Conservation (phyloP, 2,888 invertebrate genomes). For the Apantesis nais region DNA sequence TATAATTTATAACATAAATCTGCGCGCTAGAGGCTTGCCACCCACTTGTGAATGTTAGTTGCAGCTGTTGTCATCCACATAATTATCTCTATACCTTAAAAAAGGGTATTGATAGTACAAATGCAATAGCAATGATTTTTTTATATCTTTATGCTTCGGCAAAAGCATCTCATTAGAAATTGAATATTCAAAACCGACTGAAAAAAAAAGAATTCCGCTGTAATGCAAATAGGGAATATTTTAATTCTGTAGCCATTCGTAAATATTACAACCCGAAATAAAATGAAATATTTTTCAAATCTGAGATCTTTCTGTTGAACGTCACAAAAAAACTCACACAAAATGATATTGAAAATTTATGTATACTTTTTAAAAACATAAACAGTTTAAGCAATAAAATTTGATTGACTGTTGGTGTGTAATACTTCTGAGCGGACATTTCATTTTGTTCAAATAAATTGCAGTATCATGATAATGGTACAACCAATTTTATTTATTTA, state of each 20-base stretch:
- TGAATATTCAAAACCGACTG: not conserved
- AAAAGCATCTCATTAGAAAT: not conserved
- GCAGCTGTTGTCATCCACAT: not conserved
- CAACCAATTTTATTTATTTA: slow-evolving; percentile 15
- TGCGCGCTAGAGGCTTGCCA: too few relatives aligned
- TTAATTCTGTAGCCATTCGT: not conserved
- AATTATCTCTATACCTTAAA: not conserved
- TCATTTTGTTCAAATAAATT: slow-evolving; percentile 2
- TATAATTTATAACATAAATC: not conserved
- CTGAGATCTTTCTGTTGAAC: not conserved
- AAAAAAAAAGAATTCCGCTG: not conserved
- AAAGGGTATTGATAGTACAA: not conserved
- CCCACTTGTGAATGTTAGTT: not conserved
- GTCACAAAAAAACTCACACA: too few relatives aligned
- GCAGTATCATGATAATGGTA: slow-evolving; percentile 9
- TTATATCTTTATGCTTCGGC: not conserved
- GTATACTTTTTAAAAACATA: not conserved
- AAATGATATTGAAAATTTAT: not conserved
- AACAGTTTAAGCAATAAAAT: not conserved
- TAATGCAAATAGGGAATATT: not conserved
- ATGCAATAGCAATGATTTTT: too few relatives aligned
- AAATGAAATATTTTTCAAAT: not conserved
- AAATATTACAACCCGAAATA: not conserved
- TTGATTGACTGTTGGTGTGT: not conserved
- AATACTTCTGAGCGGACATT: not conserved